Percentiles rank a stretch among this genome's conserved stretches.
Evolutionary conservation across 2,797 vertebrate genomes (phyloP).

Genomic region (Sebastes oblongus): DNA sequence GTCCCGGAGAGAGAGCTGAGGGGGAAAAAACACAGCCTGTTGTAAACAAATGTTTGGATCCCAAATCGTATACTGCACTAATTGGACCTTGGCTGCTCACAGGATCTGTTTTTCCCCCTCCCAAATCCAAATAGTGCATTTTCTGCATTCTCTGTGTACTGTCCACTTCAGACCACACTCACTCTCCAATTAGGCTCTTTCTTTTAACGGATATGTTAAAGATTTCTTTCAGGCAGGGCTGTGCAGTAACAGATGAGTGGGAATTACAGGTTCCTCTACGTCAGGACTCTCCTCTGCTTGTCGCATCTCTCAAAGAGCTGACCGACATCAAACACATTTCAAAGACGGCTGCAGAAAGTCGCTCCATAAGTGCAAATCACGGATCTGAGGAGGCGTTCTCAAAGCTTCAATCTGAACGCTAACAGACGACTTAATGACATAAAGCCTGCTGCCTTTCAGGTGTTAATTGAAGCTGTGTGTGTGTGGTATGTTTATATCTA

Average conservation of each 20-base stretch:
- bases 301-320: background rate
- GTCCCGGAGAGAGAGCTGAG: conserved; percentile 5
- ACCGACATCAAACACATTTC: conserved; percentile 22
- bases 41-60: conserved; percentile 76
- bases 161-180: conserved; percentile 37
- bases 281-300: background rate
- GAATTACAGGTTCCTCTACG: conserved; percentile 25
- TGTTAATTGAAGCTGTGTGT: conserved; percentile 73
- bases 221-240: conserved; percentile 5
- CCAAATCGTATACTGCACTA: conserved; percentile 59
- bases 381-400: conserved; percentile 62
- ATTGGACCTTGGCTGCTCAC: conserved; percentile 66
- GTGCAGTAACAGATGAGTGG: background rate
- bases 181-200: conserved; percentile 44
- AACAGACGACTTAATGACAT: conserved; percentile 82
- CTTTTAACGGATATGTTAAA: conserved; percentile 2
- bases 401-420: conserved; percentile 84
- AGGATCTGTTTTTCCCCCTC: conserved; percentile 17
- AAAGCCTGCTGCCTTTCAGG: conserved; percentile 75
- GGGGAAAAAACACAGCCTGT: conserved; percentile 23
- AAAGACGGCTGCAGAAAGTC: conserved; percentile 7
- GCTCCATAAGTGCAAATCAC: conserved; percentile 3
- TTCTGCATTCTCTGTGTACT: conserved; percentile 39
- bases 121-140: conserved; percentile 39
- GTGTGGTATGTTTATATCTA: background rate